A percentile compares a stretch with the other conserved stretches of the same genome.
These are phyloP conservation scores for Solea solea DNA, from an alignment of 2,113 vertebrate genomes.

Conservation along the genomic window DNA sequence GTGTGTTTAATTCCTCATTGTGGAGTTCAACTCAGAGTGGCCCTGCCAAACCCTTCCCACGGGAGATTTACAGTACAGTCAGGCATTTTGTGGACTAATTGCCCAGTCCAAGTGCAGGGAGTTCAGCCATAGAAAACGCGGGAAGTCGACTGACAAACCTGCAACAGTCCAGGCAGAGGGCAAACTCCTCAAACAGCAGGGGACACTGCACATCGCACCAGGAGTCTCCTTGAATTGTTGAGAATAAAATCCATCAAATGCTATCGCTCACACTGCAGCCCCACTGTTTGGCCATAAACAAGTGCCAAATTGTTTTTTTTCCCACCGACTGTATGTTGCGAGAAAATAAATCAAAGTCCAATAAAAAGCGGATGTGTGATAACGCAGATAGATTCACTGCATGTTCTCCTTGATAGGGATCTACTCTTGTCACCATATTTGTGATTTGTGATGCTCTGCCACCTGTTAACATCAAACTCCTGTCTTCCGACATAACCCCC, in stretches of 20 bases:
- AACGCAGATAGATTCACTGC: constrained; percentile 39
- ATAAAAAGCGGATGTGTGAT: constrained; percentile 54
- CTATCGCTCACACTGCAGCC: constrained; percentile 5
- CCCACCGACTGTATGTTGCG: constrained; percentile 24
- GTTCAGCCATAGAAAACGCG: constrained; percentile 67
- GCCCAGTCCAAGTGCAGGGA: constrained; percentile 53
- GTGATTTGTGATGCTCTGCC: constrained; percentile 52
- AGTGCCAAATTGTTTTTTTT: constrained; percentile 24
- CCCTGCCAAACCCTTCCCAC: constrained; percentile 67
- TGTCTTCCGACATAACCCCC: constrained; percentile 21
- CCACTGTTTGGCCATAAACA: constrained; percentile 58
- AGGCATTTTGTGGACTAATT: constrained; percentile 81
- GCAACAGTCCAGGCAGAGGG: constrained; percentile 37
- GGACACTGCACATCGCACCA: constrained; percentile 21
- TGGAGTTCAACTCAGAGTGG: constrained; percentile 64
- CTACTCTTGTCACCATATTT: constrained; percentile 63
- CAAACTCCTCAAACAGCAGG: constrained; percentile 45
- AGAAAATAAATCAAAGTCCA: constrained; percentile 63
- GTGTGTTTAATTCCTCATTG: constrained; percentile 75
- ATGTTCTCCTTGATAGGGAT: constrained; percentile 55
- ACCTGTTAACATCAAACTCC: constrained; percentile 38
- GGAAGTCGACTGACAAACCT: constrained; percentile 42
- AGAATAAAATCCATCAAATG: constrained; percentile 34
- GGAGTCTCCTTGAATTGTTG: constrained; percentile 60
- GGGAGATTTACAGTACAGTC: constrained; percentile 78